Evolutionary conservation across 2,113 vertebrate genomes (phyloP).

Genomic region (Xiphophorus maculatus): DNA sequence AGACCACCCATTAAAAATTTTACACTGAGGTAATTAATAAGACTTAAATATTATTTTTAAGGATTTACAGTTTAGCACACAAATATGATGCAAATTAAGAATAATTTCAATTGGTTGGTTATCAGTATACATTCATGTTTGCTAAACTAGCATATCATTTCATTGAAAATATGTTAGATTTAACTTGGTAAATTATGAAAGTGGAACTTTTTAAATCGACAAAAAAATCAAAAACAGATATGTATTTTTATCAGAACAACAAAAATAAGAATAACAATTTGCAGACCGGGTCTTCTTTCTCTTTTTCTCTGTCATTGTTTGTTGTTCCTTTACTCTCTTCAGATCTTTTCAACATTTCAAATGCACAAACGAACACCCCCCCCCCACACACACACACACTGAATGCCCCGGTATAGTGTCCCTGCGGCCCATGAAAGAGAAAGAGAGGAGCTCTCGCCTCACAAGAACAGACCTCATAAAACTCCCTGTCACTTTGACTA

Average conservation of each 20-base stretch:
- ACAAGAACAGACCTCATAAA: constrained; percentile 80
- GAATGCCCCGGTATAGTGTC: constrained; percentile 15
- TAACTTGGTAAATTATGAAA: not conserved
- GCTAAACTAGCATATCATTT: not conserved
- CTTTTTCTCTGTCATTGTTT: not conserved
- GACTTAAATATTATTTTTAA: not conserved
- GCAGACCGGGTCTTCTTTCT: not conserved
- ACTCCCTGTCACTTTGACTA: constrained; percentile 83
- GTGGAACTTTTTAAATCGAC: not conserved
- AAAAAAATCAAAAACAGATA: too few relatives aligned
- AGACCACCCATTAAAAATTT: too few relatives aligned
- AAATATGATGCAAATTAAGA: not conserved
- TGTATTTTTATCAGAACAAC: not conserved
- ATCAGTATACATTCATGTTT: not conserved
- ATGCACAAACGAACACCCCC: constrained; percentile 11
- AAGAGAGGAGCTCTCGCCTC: constrained; percentile 57
- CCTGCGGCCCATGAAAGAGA: constrained; percentile 49
- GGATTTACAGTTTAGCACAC: not conserved
- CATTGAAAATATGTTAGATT: not conserved
- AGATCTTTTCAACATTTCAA: constrained; percentile 3
- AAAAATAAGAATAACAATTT: not conserved
- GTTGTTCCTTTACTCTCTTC: constrained; percentile 3
- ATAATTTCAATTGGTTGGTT: not conserved
- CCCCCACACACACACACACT: constrained; percentile 14
- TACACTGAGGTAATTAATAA: too few relatives aligned